A percentile compares a stretch with the other conserved stretches of the same genome.
phyloP scores from a whole-genome alignment of 1,140 invertebrate genomes.

The Ostrea denselamellosa region DNA sequence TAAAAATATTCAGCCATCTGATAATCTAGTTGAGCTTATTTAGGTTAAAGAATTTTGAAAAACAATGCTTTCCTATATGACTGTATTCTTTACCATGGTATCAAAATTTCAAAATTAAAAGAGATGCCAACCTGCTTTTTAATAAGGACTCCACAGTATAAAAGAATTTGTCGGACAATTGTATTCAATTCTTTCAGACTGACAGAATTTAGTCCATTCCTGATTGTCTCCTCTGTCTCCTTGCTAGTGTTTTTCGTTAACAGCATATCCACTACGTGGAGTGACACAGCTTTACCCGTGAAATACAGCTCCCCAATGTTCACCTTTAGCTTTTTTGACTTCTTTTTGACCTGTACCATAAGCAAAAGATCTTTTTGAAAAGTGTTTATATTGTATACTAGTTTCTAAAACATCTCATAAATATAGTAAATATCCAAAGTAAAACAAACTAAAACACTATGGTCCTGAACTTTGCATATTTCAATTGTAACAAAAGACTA shows the following conservation, averaged over 20 bases:
- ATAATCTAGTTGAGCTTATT: background rate
- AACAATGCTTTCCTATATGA: background rate
- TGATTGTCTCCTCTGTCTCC: background rate
- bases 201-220: conserved; percentile 10
- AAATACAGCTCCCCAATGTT: background rate
- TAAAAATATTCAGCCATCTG: no score
- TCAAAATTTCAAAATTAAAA: background rate
- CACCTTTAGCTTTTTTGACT: background rate
- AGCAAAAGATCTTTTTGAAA: background rate
- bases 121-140: background rate
- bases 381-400: background rate
- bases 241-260: background rate
- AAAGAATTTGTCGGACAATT: background rate
- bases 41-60: background rate
- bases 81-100: background rate
- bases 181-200: conserved; percentile 5
- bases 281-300: background rate
- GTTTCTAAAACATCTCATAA: background rate
- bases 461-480: no score
- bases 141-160: background rate
- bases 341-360: background rate
- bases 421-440: background rate
- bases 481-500: no score
- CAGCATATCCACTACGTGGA: background rate
- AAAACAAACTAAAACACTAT: no score